These are phyloP conservation scores for Porites lobata DNA, from an alignment of 92 coral and sea anemone genomes.

Conservation along the genomic window DNA sequence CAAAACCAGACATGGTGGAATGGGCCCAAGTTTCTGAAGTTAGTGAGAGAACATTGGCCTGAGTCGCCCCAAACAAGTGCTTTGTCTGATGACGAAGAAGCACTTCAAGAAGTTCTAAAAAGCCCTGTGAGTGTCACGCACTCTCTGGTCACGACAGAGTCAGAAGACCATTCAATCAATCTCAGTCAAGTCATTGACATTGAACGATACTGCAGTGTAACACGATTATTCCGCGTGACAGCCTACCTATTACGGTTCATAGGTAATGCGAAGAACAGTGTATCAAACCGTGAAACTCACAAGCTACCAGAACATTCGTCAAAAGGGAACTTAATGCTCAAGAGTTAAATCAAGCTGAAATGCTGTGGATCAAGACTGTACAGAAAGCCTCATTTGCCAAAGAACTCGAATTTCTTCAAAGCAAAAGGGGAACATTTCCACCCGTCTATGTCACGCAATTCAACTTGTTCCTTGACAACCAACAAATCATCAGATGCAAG, in stretches of 20 bases:
- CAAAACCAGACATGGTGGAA: slow-evolving; percentile 47
- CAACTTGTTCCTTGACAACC: slow-evolving; percentile 63
- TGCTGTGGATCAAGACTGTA: too few species aligned
- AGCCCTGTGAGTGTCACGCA: slow-evolving; percentile 15
- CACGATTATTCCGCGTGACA: background rate
- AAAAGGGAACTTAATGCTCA: too few species aligned
- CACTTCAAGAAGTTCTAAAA: background rate
- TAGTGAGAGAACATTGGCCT: slow-evolving; percentile 38
- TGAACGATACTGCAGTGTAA: slow-evolving; percentile 16
- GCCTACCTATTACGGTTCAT: too few species aligned
- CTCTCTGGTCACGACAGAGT: slow-evolving; percentile 3
- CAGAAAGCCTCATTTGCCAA: background rate
- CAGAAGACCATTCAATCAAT: slow-evolving; percentile 14
- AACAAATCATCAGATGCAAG: too few species aligned
- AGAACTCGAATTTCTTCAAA: slow-evolving; percentile 44
- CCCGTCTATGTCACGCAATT: slow-evolving; percentile 65
- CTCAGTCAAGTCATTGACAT: slow-evolving; percentile 41
- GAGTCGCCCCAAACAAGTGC: background rate
- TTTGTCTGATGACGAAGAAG: slow-evolving; percentile 11
- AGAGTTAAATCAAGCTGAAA: too few species aligned
- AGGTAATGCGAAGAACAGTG: too few species aligned
- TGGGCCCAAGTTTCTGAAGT: slow-evolving; percentile 45
- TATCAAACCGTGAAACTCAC: too few species aligned
- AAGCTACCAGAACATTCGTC: too few species aligned
- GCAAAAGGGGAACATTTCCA: slow-evolving; percentile 38